These are phyloP conservation scores for Aix galericulata DNA, from an alignment of 2,113 vertebrate genomes.

Conservation along the genomic window DNA sequence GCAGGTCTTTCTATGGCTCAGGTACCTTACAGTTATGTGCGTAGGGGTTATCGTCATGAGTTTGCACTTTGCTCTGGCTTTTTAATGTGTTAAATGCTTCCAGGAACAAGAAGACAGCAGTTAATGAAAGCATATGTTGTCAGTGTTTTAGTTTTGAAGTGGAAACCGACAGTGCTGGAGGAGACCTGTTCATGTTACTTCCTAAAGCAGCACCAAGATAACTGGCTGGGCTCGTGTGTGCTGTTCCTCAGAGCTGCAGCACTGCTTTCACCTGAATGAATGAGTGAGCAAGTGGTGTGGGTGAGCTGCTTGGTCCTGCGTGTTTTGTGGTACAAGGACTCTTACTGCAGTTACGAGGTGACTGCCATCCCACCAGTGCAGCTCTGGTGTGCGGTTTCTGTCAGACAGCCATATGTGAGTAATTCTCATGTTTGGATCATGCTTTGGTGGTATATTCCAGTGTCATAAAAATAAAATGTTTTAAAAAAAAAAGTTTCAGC, in stretches of 20 bases:
- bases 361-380: not conserved
- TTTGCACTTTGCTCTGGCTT: constrained; percentile 36
- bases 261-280: not conserved
- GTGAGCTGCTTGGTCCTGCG: rapidly evolving
- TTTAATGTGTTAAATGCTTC: constrained; percentile 3
- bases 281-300: not conserved
- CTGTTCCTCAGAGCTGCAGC: not conserved
- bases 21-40: not conserved
- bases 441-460: not conserved
- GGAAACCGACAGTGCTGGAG: not conserved
- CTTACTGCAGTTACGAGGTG: not conserved
- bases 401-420: not conserved
- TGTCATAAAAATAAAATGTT: not conserved
- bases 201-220: not conserved
- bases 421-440: not conserved
- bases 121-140: not conserved
- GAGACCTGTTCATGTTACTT: not conserved
- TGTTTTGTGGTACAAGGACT: not conserved
- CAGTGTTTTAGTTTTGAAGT: not conserved
- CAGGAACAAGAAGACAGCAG: not conserved
- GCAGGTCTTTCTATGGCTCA: not conserved
- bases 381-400: not conserved
- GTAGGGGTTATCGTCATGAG: not conserved
- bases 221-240: not conserved
- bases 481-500: not conserved